phyloP scores from a whole-genome alignment of 2,888 invertebrate species.

The Pammene aurita region DNA sequence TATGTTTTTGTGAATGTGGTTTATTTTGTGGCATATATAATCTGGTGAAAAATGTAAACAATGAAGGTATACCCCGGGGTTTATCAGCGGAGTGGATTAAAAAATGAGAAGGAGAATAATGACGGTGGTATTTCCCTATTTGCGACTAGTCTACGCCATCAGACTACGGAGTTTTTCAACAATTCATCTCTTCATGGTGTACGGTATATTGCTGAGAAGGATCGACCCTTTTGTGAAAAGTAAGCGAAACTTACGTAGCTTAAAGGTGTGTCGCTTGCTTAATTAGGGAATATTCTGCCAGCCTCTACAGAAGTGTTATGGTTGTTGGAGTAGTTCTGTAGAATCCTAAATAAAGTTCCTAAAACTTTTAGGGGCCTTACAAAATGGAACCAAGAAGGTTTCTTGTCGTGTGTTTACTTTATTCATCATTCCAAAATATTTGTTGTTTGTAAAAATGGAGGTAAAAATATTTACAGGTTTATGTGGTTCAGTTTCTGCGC shows the following conservation, averaged over 20 bases:
- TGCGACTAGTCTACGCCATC: conserved; percentile 86
- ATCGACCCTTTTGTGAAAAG: conserved; percentile 90
- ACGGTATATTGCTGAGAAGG: conserved; percentile 89
- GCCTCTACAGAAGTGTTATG: no score
- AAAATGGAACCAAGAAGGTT: no score
- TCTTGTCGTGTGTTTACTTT: not conserved
- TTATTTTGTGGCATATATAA: not conserved
- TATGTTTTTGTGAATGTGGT: conserved; percentile 26
- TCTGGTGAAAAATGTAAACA: conserved; percentile 46
- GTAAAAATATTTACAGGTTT: conserved; percentile 78
- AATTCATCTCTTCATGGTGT: conserved; percentile 91
- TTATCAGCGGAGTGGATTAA: conserved; percentile 50
- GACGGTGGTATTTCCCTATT: conserved; percentile 70
- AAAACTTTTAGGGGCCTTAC: no score
- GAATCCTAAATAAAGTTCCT: no score
- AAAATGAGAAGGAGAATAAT: conserved; percentile 49
- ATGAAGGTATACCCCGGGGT: conserved; percentile 71
- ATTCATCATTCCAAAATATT: not conserved
- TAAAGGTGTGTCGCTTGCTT: no score
- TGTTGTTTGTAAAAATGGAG: no score
- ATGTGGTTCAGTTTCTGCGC: conserved; percentile 91
- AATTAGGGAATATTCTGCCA: no score
- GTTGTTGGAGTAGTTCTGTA: no score
- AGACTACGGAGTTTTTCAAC: conserved; percentile 89
- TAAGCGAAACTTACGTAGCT: conserved; percentile 59